phyloP scores from a whole-genome alignment of 2,113 vertebrate genomes.

The Caracal caracal region DNA sequence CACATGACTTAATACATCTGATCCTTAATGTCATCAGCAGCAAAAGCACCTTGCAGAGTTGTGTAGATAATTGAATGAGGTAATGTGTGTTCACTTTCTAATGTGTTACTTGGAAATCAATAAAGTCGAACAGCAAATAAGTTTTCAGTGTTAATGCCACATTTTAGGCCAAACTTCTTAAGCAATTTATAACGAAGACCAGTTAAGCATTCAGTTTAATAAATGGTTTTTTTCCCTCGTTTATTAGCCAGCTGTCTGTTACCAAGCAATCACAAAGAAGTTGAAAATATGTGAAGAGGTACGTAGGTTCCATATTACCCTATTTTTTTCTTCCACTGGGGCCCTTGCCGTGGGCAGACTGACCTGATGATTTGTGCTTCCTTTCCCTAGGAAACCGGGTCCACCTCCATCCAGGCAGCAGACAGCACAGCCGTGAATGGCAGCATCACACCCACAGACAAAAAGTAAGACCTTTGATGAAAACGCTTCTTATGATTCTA shows the following conservation, averaged over 20 bases:
- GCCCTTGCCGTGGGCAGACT: neutral
- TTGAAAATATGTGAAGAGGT: constrained; percentile 98
- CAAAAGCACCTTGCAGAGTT: neutral
- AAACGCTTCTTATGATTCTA: neutral
- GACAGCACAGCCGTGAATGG: constrained; percentile 99
- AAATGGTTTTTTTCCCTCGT: constrained; percentile 60
- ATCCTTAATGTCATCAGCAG: neutral
- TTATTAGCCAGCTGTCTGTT: constrained; percentile 88
- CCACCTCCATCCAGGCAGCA: constrained; percentile 98
- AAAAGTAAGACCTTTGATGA: constrained; percentile 89
- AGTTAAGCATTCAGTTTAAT: neutral
- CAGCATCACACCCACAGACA: constrained; percentile 98
- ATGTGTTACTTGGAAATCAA: neutral
- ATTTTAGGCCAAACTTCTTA: neutral
- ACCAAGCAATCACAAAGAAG: constrained; percentile 95
- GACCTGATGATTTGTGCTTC: neutral
- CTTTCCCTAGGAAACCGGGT: constrained; percentile 91
- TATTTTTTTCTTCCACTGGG: neutral
- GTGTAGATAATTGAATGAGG: neutral
- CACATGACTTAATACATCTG: neutral
- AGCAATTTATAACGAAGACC: neutral
- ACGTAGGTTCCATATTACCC: neutral
- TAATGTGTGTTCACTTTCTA: neutral
- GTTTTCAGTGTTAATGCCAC: neutral
- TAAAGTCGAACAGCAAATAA: neutral